These are phyloP conservation scores for Sylvicola fuscatus DNA, from an alignment of 2,888 invertebrate genomes.

Conservation along the genomic window DNA sequence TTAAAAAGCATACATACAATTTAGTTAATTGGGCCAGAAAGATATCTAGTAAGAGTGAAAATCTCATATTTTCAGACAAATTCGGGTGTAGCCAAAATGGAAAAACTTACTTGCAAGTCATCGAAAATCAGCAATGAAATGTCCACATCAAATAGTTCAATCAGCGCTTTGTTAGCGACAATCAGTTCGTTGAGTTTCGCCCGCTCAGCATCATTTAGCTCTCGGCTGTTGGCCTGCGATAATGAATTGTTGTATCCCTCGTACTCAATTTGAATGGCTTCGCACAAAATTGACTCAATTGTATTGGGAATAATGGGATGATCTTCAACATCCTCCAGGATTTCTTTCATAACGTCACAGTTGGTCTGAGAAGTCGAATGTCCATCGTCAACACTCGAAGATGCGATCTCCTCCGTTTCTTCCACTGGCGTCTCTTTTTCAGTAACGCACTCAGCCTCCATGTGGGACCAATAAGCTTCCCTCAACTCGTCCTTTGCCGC, in stretches of 20 bases:
- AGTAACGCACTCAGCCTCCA: background rate
- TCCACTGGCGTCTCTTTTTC: background rate
- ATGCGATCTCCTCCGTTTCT: background rate
- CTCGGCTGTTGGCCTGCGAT: conserved; percentile 29
- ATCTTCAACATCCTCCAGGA: conserved; percentile 11
- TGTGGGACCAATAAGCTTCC: background rate
- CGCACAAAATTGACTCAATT: conserved; percentile 65
- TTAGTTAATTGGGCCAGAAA: too few species aligned
- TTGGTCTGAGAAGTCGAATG: background rate
- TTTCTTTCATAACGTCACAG: conserved; percentile 13
- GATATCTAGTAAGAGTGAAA: too few species aligned
- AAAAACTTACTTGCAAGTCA: background rate
- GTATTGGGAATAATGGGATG: conserved; percentile 42
- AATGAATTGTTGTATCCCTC: conserved; percentile 44
- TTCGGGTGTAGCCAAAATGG: conserved; percentile 1
- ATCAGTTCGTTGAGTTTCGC: conserved; percentile 69
- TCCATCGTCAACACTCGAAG: background rate
- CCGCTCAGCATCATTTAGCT: conserved; percentile 55
- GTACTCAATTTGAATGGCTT: conserved; percentile 71
- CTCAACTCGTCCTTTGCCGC: too few species aligned
- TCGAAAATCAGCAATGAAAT: conserved; percentile 23
- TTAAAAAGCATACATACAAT: too few species aligned
- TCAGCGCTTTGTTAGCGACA: conserved; percentile 65
- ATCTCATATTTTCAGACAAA: too few species aligned
- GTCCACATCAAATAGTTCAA: conserved; percentile 70